Conservation (phyloP, 2,113 vertebrate species). For the Ammospiza caudacuta region DNA sequence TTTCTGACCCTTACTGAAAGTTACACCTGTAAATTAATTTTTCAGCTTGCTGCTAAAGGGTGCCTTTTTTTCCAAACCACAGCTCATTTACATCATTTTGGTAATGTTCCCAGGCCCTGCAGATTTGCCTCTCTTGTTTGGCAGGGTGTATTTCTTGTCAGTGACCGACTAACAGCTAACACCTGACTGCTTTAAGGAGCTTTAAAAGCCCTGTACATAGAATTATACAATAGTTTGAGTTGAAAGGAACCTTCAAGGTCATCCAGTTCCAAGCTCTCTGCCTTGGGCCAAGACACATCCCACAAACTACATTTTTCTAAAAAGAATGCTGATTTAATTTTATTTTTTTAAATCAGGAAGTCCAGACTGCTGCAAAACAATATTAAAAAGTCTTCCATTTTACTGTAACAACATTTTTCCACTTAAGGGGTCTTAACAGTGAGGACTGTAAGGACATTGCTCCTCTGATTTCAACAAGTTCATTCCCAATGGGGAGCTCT, state of each 20-base stretch:
- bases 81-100: constrained; percentile 45
- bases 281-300: background rate
- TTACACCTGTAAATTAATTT: constrained; percentile 62
- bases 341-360: background rate
- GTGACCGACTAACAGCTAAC: background rate
- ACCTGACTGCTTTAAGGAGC: background rate
- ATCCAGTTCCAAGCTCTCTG: background rate
- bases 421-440: background rate
- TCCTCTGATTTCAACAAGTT: background rate
- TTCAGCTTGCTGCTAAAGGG: constrained; percentile 53
- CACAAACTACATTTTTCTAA: background rate
- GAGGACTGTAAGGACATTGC: background rate
- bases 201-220: background rate
- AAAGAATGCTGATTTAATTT: background rate
- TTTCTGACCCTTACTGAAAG: constrained; percentile 75
- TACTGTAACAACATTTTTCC: background rate
- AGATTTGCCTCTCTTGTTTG: background rate
- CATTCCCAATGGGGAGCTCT: background rate
- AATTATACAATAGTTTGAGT: background rate
- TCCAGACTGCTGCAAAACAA: background rate
- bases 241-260: background rate
- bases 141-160: background rate
- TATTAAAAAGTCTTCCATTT: background rate
- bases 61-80: background rate
- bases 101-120: constrained; percentile 3